Percentiles rank a stretch among this genome's conserved stretches.
Evolutionary conservation across 2,888 invertebrate genomes (phyloP).

Genomic region (Fragum whitleyi): DNA sequence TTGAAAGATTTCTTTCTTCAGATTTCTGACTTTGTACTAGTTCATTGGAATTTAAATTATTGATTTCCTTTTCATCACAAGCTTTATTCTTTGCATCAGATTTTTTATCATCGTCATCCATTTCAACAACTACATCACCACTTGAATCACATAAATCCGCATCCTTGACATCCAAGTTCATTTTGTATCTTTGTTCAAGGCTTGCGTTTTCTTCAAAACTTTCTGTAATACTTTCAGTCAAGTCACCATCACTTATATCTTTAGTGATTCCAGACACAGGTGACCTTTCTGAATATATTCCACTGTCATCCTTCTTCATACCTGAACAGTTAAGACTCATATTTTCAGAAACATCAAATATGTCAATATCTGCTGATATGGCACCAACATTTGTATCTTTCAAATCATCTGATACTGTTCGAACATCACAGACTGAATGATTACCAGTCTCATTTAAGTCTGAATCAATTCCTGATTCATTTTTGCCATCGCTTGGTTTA

Average conservation of each 20-base stretch:
- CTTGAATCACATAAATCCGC: slow-evolving; percentile 33
- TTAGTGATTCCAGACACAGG: slow-evolving; percentile 60
- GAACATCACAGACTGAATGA: not conserved
- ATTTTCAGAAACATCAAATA: slow-evolving; percentile 2
- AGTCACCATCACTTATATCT: slow-evolving; percentile 67
- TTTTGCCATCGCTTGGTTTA: not conserved
- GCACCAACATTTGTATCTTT: not conserved
- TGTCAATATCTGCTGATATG: not conserved
- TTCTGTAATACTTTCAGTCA: slow-evolving; percentile 70
- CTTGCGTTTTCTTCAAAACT: slow-evolving; percentile 45
- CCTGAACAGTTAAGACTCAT: slow-evolving; percentile 27
- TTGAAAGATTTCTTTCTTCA: not conserved
- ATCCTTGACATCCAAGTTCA: slow-evolving; percentile 28
- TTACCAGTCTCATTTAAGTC: slow-evolving; percentile 23
- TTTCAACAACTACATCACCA: slow-evolving; percentile 6
- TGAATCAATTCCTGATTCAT: slow-evolving; percentile 28
- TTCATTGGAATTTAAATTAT: not conserved
- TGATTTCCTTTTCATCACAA: slow-evolving; percentile 15
- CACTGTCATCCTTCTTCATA: slow-evolving; percentile 82
- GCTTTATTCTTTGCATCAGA: slow-evolving; percentile 1
- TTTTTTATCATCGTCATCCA: not conserved
- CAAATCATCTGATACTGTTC: not conserved
- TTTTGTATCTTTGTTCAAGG: slow-evolving; percentile 25
- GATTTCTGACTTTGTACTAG: not conserved
- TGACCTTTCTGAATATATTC: slow-evolving; percentile 79